Conservation (phyloP, 2,888 invertebrate species). For the Clusia tigrina region DNA sequence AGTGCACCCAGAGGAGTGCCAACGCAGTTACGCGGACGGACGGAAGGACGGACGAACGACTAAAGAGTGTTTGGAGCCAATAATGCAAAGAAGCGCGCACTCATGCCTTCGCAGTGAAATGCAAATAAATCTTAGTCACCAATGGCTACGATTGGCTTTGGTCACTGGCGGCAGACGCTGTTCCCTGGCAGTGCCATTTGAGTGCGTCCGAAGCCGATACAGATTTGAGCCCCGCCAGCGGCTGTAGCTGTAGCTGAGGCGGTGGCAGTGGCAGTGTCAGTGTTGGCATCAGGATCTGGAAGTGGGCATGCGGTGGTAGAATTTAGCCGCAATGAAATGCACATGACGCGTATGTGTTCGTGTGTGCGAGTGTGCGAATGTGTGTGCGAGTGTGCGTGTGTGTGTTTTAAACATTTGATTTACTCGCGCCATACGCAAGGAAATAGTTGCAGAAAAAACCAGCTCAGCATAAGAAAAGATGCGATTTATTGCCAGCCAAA, state of each 20-base stretch:
- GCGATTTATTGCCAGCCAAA: background rate
- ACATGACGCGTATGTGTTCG: conserved; percentile 18
- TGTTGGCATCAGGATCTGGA: too few relatives aligned
- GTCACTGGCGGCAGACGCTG: conserved; percentile 30
- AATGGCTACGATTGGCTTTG: conserved; percentile 47
- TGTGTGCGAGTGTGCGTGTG: background rate
- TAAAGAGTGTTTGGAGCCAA: background rate
- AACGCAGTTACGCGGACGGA: background rate
- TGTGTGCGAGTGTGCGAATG: background rate
- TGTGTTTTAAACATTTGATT: conserved; percentile 2
- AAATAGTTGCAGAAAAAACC: background rate
- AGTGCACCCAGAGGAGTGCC: conserved; percentile 1
- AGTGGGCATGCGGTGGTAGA: background rate
- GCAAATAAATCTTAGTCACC: conserved; percentile 51
- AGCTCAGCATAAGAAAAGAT: background rate
- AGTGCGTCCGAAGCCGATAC: too few relatives aligned
- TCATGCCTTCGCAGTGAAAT: conserved; percentile 47
- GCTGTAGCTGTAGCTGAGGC: too few relatives aligned
- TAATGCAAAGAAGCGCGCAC: conserved; percentile 21
- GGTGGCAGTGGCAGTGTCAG: too few relatives aligned
- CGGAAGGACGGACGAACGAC: background rate
- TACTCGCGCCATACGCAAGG: background rate
- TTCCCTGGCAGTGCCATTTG: background rate
- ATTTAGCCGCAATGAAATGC: conserved; percentile 23
- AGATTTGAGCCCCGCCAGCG: too few relatives aligned